phyloP scores from a whole-genome alignment of 2,113 vertebrate genomes.

The Deroptyus accipitrinus region DNA sequence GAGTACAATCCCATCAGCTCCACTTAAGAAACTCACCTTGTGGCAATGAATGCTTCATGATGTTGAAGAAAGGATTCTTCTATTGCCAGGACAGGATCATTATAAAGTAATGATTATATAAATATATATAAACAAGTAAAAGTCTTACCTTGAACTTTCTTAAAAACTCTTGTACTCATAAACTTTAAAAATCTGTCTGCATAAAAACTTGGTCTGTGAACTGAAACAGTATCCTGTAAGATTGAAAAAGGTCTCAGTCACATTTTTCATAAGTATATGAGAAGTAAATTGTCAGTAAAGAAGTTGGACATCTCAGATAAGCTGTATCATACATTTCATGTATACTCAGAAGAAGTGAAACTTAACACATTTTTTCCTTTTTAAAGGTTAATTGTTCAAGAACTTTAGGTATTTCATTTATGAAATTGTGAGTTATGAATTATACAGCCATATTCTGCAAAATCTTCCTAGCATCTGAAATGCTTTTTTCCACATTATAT shows the following conservation, averaged over 20 bases:
- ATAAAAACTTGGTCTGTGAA: slow-evolving; percentile 95
- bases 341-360: neutral
- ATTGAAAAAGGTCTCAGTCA: slow-evolving; percentile 8
- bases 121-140: neutral
- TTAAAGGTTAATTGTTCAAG: neutral
- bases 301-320: neutral
- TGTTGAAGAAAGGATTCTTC: neutral
- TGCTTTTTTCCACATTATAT: neutral
- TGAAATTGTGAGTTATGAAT: neutral
- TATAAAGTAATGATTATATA: neutral
- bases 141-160: slow-evolving; percentile 91
- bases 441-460: neutral
- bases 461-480: neutral
- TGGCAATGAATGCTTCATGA: neutral
- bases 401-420: neutral
- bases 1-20: neutral
- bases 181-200: slow-evolving; percentile 97
- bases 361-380: neutral
- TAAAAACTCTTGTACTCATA: slow-evolving; percentile 95
- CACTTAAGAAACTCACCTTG: neutral
- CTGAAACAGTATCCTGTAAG: slow-evolving; percentile 91
- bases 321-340: neutral
- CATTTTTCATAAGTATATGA: neutral
- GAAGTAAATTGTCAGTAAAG: neutral
- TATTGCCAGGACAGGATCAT: neutral